Evolutionary conservation across 1,140 invertebrate species (phyloP), one percentile per base, ranked within the genome.

Genomic region (Zaprionus kolodkinae): DNA sequence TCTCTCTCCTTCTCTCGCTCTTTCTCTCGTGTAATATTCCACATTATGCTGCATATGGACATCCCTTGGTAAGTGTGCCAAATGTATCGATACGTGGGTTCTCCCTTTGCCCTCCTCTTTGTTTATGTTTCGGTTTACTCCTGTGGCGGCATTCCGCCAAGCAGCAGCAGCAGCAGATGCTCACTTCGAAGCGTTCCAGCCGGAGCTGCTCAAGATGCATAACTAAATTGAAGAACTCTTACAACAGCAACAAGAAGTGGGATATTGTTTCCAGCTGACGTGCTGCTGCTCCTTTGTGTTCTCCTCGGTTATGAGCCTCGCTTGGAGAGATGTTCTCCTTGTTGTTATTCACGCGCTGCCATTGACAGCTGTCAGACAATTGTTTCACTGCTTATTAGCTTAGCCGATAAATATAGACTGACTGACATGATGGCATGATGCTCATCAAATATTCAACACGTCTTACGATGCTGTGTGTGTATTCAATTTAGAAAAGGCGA

Each of bases 61-160:
- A 54, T 43, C 30, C 27, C 60, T 76, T 11, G 55, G 52, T 71
- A 76, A 76, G 73, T 76, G 73, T 76, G 73, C 73, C 73, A 72
- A 71, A 72, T 48, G 68, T 72, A 76, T 65, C 62, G 45, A 76
- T 70, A 57, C 60, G 54, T 75, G 68, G 71, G 68, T 66, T 55
- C 27, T 21, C 30, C 27, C 43, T 27, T 15, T 43, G 35, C 30
- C 40, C 30, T 13, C 40, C 25, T 56, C 66, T 64, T 70, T 75
- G 67, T 75, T 75, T 70, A 61, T 65, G 30, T 70, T 63, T 54
- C 36, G 25, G 54, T 38, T 13, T 50, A 63, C 64, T 72, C 71
- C 70, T 72, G 70, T 48, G 43, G 55, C 72, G 72, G 66, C 66
- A 61, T 62, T 35, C 50, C 38, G 50, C 48, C 11, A 50, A 38